phyloP scores from a whole-genome alignment of 2,888 invertebrate genomes.

The Synanthedon vespiformis region DNA sequence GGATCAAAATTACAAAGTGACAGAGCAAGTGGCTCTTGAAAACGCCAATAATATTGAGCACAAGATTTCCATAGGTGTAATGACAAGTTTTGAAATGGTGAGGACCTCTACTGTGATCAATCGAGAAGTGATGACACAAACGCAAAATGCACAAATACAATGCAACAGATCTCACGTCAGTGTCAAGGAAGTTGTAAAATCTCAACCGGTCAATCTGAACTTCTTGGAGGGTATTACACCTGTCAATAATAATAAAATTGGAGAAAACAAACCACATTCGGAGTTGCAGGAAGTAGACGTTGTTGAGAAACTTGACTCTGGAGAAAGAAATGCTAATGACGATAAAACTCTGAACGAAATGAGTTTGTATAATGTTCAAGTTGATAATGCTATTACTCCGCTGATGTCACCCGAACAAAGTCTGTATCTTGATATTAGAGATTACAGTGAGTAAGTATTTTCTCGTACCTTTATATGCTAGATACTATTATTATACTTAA shows the following conservation, averaged over 20 bases:
- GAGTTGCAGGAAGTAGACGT: background rate
- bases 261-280: constrained; percentile 3
- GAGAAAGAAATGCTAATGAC: constrained; percentile 19
- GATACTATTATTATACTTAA: background rate
- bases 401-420: constrained; percentile 58
- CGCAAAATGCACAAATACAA: constrained; percentile 49
- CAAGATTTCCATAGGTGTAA: constrained; percentile 77
- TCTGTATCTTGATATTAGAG: constrained; percentile 55
- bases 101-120: constrained; percentile 58
- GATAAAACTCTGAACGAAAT: constrained; percentile 58
- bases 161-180: constrained; percentile 56
- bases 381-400: constrained; percentile 59
- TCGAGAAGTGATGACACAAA: constrained; percentile 40
- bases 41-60: constrained; percentile 43
- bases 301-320: background rate
- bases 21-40: constrained; percentile 34
- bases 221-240: constrained; percentile 57
- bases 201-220: constrained; percentile 38
- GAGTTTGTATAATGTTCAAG: constrained; percentile 57
- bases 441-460: constrained; percentile 58
- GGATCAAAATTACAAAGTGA: constrained; percentile 25
- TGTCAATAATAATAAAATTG: constrained; percentile 14
- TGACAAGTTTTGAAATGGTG: constrained; percentile 78
- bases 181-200: constrained; percentile 45
- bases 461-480: background rate